These are phyloP conservation scores for Austrolebias charrua DNA, from an alignment of 2,797 vertebrate genomes.

Conservation along the genomic window DNA sequence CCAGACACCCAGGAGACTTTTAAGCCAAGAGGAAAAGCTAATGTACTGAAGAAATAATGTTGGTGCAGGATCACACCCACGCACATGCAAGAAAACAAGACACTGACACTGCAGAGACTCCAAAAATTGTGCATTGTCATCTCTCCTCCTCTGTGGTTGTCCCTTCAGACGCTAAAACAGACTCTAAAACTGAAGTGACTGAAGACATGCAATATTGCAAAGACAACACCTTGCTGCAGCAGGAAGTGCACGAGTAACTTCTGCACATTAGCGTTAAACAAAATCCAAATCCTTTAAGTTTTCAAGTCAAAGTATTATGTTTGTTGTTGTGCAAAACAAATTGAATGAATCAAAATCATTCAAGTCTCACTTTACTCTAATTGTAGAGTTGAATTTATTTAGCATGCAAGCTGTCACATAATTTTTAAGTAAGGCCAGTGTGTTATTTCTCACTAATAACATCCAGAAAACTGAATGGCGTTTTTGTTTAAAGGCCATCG, in stretches of 20 bases:
- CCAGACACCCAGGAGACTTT: constrained; percentile 45
- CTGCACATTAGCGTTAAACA: not conserved
- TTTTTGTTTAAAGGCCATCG: too few species aligned
- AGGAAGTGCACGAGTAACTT: not conserved
- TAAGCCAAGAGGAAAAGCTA: constrained; percentile 38
- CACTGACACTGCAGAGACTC: constrained; percentile 37
- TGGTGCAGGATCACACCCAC: constrained; percentile 11
- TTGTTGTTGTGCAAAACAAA: not conserved
- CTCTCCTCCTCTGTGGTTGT: constrained; percentile 35
- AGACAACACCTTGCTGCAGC: not conserved
- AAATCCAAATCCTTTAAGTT: not conserved
- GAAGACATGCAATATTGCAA: constrained; percentile 8
- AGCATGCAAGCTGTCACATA: too few species aligned
- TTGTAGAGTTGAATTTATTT: too few species aligned
- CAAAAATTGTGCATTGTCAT: constrained; percentile 60
- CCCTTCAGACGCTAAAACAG: constrained; percentile 37
- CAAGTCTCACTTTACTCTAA: too few species aligned
- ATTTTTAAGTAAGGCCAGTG: too few species aligned
- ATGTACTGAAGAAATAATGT: constrained; percentile 36
- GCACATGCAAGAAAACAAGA: constrained; percentile 6
- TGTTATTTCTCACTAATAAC: too few species aligned
- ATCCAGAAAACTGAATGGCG: too few species aligned
- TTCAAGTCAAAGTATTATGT: not conserved
- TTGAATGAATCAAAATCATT: too few species aligned
- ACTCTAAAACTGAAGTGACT: constrained; percentile 12